Conservation (phyloP, 1,140 invertebrate genomes). For the Euwallacea fornicatus region DNA sequence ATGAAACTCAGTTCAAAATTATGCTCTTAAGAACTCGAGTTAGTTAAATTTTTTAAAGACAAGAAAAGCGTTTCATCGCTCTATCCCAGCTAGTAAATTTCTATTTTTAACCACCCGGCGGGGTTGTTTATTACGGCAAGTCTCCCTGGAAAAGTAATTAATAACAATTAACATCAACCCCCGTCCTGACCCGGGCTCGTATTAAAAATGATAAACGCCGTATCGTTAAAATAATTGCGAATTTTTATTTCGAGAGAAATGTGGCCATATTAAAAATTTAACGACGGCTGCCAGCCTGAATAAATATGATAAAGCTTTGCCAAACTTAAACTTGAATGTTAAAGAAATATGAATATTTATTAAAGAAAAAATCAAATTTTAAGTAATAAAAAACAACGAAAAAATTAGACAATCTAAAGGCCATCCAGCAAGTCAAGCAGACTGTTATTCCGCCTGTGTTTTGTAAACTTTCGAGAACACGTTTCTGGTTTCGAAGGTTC, state of each 20-base stretch:
- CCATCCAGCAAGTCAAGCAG: too few species aligned
- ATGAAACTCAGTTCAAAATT: too few species aligned
- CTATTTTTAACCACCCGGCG: constrained; percentile 25
- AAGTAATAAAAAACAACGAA: too few species aligned
- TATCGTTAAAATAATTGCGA: constrained; percentile 37
- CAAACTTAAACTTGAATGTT: background rate
- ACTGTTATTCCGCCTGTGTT: too few species aligned
- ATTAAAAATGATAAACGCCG: constrained; percentile 38
- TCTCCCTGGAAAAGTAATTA: constrained; percentile 28
- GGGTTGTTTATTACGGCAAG: constrained; percentile 28
- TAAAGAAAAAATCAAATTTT: too few species aligned
- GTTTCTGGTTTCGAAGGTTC: too few species aligned
- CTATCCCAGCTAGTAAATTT: constrained; percentile 21
- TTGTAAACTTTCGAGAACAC: too few species aligned
- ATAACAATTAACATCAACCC: constrained; percentile 37
- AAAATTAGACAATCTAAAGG: too few species aligned
- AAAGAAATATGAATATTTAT: background rate
- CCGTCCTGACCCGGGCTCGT: constrained; percentile 29
- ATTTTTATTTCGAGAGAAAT: constrained; percentile 37
- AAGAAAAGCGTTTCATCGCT: constrained; percentile 24
- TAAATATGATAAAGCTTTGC: constrained; percentile 36
- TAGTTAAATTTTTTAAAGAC: background rate
- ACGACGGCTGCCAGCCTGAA: constrained; percentile 30
- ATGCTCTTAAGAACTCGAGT: too few species aligned
- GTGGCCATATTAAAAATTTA: constrained; percentile 37